Conservation (phyloP, 2,113 vertebrate genomes). For the Sarotherodon lohbergeri region DNA sequence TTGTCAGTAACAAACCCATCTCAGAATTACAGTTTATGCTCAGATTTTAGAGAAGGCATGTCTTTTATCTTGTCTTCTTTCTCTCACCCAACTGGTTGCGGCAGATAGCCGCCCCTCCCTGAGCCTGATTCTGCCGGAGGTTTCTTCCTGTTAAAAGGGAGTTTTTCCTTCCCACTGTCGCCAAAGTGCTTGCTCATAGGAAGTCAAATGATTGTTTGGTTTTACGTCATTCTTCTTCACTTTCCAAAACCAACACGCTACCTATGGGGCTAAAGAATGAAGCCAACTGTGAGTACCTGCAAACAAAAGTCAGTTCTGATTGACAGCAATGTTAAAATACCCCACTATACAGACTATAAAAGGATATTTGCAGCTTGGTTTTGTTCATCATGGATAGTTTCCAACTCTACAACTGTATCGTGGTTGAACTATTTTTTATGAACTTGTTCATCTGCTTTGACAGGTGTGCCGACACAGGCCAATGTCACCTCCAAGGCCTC, state of each 20-base stretch:
- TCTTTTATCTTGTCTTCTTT: not conserved
- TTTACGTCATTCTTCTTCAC: not conserved
- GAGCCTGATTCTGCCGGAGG: accelerated
- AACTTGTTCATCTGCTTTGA: not conserved
- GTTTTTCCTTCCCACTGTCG: not conserved
- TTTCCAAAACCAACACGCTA: accelerated
- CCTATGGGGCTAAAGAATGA: not conserved
- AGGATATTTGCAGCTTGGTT: not conserved
- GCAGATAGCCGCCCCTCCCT: not conserved
- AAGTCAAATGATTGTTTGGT: accelerated
- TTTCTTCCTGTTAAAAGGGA: not conserved
- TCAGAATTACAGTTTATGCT: not conserved
- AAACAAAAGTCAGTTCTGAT: not conserved
- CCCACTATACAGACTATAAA: not conserved
- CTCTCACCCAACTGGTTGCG: accelerated
- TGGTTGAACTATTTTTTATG: not conserved
- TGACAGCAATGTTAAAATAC: not conserved
- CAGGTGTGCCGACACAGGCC: not conserved
- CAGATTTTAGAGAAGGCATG: not conserved
- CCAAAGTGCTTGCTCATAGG: not conserved
- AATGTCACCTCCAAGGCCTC: accelerated
- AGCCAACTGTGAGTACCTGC: not conserved
- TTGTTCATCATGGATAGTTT: not conserved
- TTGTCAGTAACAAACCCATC: not conserved
- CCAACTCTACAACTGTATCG: not conserved